Conservation (phyloP, 2,113 vertebrate species). For the Catharus bicknelli region DNA sequence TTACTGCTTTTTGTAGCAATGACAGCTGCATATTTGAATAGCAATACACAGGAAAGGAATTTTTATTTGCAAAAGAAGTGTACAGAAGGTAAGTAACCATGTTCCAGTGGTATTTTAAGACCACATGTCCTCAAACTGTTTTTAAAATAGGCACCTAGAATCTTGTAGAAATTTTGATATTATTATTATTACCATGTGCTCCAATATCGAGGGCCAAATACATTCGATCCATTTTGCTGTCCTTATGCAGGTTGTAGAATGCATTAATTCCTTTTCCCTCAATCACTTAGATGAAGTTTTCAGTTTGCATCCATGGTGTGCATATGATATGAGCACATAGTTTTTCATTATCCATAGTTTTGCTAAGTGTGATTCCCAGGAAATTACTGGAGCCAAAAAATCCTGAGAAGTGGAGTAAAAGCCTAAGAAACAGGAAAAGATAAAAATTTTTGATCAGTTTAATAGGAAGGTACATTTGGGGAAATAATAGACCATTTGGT, state of each 20-base stretch:
- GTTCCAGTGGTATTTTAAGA: neutral
- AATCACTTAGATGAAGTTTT: neutral
- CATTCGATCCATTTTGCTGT: neutral
- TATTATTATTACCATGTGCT: neutral
- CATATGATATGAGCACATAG: neutral
- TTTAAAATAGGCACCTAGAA: neutral
- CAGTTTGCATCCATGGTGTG: neutral
- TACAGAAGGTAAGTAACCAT: neutral
- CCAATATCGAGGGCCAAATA: neutral
- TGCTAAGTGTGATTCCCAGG: neutral
- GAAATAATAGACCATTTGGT: slow-evolving; percentile 18
- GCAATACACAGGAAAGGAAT: neutral
- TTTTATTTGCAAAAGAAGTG: neutral
- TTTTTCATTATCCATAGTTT: neutral
- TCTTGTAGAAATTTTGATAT: neutral
- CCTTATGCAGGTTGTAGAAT: neutral
- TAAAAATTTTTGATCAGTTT: slow-evolving; percentile 9
- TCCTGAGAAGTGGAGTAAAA: neutral
- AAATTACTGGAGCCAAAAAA: neutral
- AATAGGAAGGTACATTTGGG: neutral
- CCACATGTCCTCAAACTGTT: neutral
- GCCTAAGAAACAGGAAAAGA: neutral
- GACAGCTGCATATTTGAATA: neutral
- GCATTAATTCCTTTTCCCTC: neutral
- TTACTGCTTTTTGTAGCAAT: neutral